These are phyloP conservation scores for Apolygus lucorum DNA, from an alignment of 1,140 invertebrate genomes.

Conservation along the genomic window DNA sequence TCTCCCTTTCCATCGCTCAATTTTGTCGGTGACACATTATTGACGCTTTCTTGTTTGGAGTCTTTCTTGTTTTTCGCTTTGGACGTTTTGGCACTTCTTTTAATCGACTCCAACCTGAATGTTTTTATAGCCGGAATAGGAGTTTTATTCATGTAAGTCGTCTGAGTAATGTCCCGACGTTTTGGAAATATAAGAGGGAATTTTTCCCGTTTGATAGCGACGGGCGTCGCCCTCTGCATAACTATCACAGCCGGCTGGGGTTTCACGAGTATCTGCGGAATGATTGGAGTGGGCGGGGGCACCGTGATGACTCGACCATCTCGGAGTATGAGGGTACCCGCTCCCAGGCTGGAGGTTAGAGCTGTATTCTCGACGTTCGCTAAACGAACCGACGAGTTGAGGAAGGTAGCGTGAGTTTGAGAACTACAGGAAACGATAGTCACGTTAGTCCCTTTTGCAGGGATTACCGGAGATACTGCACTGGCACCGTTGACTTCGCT, in stretches of 20 bases:
- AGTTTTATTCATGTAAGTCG: conserved; percentile 60
- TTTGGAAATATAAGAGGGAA: conserved; percentile 26
- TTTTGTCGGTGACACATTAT: too few species aligned
- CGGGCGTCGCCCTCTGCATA: conserved; percentile 18
- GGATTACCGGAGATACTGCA: not conserved
- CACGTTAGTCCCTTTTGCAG: not conserved
- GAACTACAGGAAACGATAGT: not conserved
- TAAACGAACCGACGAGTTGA: not conserved
- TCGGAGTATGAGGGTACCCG: conserved; percentile 29
- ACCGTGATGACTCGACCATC: conserved; percentile 30
- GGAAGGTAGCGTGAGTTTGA: not conserved
- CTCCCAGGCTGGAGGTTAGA: conserved; percentile 22
- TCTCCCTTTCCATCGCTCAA: too few species aligned
- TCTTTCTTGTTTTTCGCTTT: conserved; percentile 31
- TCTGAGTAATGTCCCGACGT: conserved; percentile 43
- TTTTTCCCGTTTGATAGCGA: conserved; percentile 14
- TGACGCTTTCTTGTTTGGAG: not conserved
- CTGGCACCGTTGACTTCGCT: conserved; percentile 6
- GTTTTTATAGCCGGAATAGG: conserved; percentile 55
- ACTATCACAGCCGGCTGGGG: conserved; percentile 24
- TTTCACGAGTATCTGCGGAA: conserved; percentile 27
- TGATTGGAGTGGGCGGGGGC: conserved; percentile 19
- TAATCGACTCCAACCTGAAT: conserved; percentile 37
- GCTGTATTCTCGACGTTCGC: conserved; percentile 22
- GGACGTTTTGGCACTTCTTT: conserved; percentile 37